A percentile compares a stretch with the other conserved stretches of the same genome.
Conservation (phyloP, 2,797 vertebrate species). For the Acipenser transmontanus region DNA sequence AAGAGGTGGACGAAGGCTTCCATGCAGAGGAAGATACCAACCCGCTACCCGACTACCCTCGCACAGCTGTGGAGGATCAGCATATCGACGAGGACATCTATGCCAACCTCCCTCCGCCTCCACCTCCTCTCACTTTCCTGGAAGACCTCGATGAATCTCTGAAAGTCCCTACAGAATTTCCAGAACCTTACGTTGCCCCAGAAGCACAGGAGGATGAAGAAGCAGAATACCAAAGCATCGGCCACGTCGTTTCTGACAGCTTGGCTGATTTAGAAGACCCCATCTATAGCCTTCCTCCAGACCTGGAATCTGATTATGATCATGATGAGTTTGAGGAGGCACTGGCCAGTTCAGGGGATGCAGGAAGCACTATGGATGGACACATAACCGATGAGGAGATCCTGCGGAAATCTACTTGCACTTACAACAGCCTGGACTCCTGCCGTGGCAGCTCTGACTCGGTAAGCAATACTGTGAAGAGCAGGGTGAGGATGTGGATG, state of each 20-base stretch:
- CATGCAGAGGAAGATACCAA: slow-evolving; percentile 70
- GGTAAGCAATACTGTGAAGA: slow-evolving; percentile 36
- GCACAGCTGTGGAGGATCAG: slow-evolving; percentile 32
- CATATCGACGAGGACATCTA: slow-evolving; percentile 20
- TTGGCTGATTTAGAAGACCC: slow-evolving; percentile 50
- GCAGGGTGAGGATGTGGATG: no score
- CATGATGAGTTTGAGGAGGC: slow-evolving; percentile 82
- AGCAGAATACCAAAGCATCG: slow-evolving; percentile 43
- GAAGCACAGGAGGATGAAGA: slow-evolving; percentile 2
- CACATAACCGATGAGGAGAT: slow-evolving; percentile 70
- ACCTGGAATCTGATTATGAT: slow-evolving; percentile 81
- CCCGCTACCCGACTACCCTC: slow-evolving; percentile 57
- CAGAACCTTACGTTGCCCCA: background rate
- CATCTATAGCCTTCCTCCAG: slow-evolving; percentile 48
- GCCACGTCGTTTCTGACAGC: slow-evolving; percentile 40
- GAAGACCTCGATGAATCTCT: slow-evolving; percentile 40
- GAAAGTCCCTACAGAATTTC: slow-evolving; percentile 39
- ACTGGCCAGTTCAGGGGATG: slow-evolving; percentile 61
- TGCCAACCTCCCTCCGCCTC: slow-evolving; percentile 19
- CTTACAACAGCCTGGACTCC: slow-evolving; percentile 74
- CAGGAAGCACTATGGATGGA: slow-evolving; percentile 64
- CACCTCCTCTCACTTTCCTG: slow-evolving; percentile 24
- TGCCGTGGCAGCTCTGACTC: slow-evolving; percentile 81
- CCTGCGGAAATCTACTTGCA: slow-evolving; percentile 67
- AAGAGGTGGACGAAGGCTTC: slow-evolving; percentile 80